Evolutionary conservation across 2,797 vertebrate genomes (phyloP).

Genomic region (Emydoidea blandingii): DNA sequence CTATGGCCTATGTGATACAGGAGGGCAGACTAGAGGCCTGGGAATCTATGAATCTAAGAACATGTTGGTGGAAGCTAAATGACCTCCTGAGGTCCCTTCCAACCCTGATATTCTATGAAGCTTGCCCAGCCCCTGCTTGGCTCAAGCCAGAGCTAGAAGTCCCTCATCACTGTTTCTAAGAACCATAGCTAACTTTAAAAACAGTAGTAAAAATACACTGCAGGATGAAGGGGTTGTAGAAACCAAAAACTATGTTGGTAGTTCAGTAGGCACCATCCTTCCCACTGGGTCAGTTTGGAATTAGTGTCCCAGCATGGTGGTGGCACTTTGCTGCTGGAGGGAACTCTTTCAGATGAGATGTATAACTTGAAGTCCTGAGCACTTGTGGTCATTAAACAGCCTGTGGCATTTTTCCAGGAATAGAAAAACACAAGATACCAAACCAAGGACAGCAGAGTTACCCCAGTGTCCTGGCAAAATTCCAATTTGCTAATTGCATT

Average conservation of each 20-base stretch:
- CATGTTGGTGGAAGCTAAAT: too few relatives aligned
- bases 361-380: neutral
- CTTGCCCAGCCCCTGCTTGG: too few relatives aligned
- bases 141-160: neutral
- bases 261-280: neutral
- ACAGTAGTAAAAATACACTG: neutral
- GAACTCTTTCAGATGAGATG: neutral
- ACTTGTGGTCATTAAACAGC: neutral
- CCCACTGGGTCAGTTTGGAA: neutral
- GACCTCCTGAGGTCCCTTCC: too few relatives aligned
- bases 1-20: too few relatives aligned
- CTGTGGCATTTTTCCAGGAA: neutral
- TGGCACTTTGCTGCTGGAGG: neutral
- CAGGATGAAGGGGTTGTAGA: neutral
- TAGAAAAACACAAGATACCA: neutral
- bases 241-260: neutral
- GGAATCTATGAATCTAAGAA: too few relatives aligned
- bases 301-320: neutral
- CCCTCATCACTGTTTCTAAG: neutral
- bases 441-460: slow-evolving; percentile 5
- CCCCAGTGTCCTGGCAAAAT: slow-evolving; percentile 19
- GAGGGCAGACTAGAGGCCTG: too few relatives aligned
- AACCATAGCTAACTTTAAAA: neutral
- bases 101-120: too few relatives aligned
- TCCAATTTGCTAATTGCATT: slow-evolving; percentile 52